Evolutionary conservation across 2,797 vertebrate genomes (phyloP), one percentile per base, ranked within the genome.

Genomic region (Lerista edwardsae): DNA sequence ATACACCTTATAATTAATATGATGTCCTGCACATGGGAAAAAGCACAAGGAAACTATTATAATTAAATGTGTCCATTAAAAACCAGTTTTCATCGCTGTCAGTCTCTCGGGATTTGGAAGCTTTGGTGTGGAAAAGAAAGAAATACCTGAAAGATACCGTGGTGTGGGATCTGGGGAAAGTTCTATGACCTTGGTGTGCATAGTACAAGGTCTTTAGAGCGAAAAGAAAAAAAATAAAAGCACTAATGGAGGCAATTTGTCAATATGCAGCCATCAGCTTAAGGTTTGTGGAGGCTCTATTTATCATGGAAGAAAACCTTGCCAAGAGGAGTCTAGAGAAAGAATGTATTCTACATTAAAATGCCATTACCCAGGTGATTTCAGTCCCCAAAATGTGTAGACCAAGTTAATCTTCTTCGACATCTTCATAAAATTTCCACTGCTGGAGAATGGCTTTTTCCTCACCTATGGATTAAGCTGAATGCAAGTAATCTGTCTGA

Each of bases 161-260:
- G 14, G 61, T 14, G 10, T 62, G 82, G 71, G 27, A 82, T 87
- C 34, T 62, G 34, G 59, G 69, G 14, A 0, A 0, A 80, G 31
- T 72, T 79, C 61, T 69, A n/a, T 44, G 86, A 91, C 87, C 87
- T 89, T 90, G 79, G 47, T 81, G 39, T 74, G n/a, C 55, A 55
- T 88, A 78, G 34, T 82, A 19, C 25, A 72, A 78, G 77, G 85
- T 65, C 39, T 76, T 88, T 55, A 87, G 34, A 85, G 77, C 67
- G 61, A 88, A 85, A 91, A 55, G 15, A 79, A 85, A 84, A 89
- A 86, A 51, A 91, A 79, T 21, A 71, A 0, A 84, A 62, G 91
- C 86, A 75, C 41, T 91, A 85, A 90, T 88, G 3, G 89, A 74
- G 62, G 83, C 34, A 67, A 86, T 87, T 91, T 90, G 84, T 91